Evolutionary conservation across 2,797 vertebrate species (phyloP).

Genomic region (Acanthornis magna): DNA sequence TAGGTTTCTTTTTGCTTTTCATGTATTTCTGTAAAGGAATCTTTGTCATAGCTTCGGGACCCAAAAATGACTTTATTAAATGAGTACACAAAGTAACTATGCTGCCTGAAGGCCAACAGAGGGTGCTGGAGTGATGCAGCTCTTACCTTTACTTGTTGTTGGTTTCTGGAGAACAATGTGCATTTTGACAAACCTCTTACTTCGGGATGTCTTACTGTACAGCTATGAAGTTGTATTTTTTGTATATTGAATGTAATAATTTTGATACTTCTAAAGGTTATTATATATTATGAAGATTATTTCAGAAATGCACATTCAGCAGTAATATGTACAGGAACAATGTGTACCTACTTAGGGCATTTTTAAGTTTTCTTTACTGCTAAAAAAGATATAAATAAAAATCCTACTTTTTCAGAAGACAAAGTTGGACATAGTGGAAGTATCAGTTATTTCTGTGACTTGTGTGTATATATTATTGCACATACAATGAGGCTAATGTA

Average conservation of each 20-base stretch:
- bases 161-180: neutral
- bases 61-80: neutral
- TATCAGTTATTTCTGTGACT: neutral
- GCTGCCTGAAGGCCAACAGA: conserved; percentile 51
- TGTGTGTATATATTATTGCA: neutral
- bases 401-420: neutral
- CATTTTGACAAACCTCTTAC: neutral
- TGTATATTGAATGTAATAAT: neutral
- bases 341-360: neutral
- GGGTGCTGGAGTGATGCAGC: conserved; percentile 54
- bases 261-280: neutral
- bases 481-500: neutral
- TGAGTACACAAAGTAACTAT: neutral
- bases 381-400: neutral
- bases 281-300: neutral
- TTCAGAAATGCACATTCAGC: neutral
- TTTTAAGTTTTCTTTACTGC: neutral
- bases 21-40: neutral
- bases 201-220: neutral
- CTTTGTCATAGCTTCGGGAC: neutral
- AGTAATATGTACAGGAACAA: neutral
- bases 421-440: neutral
- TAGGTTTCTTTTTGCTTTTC: neutral
- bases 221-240: neutral
- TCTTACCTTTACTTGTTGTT: neutral